Evolutionary conservation across 2,797 vertebrate species (phyloP).

Genomic region (Cheirogaleus major): DNA sequence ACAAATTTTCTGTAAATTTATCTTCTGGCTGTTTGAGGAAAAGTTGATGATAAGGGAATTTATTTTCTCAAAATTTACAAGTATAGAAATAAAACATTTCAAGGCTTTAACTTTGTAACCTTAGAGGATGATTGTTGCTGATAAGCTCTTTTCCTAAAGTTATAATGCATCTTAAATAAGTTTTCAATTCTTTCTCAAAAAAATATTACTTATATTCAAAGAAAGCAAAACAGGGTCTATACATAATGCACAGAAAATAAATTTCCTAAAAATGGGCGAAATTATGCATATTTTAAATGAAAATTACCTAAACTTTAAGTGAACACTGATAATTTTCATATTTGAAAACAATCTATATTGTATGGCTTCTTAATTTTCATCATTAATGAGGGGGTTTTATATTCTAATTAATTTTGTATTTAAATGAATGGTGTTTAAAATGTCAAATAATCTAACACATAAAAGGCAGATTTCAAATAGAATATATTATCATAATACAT

Average conservation of each 20-base stretch:
- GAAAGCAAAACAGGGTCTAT: neutral
- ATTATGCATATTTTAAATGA: neutral
- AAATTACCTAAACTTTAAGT: neutral
- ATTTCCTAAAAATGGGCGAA: neutral
- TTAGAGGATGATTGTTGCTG: neutral
- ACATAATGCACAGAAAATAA: neutral
- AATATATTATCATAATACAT: conserved; percentile 23
- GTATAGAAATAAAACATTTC: neutral
- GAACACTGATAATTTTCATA: neutral
- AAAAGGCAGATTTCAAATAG: neutral
- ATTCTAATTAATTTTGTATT: conserved; percentile 47
- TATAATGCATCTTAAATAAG: neutral
- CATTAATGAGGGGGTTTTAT: neutral
- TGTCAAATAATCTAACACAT: conserved; percentile 45
- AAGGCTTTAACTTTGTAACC: neutral
- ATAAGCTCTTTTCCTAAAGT: neutral
- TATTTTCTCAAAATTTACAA: conserved; percentile 23
- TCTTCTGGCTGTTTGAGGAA: neutral
- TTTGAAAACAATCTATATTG: conserved; percentile 39
- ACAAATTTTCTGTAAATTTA: conserved; percentile 38
- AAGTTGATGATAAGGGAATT: neutral
- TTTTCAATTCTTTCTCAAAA: conserved; percentile 11
- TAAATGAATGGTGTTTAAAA: conserved; percentile 22
- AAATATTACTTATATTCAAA: neutral
- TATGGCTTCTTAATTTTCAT: conserved; percentile 14